phyloP scores from a whole-genome alignment of 2,113 vertebrate genomes.

The Grantiella picta region DNA sequence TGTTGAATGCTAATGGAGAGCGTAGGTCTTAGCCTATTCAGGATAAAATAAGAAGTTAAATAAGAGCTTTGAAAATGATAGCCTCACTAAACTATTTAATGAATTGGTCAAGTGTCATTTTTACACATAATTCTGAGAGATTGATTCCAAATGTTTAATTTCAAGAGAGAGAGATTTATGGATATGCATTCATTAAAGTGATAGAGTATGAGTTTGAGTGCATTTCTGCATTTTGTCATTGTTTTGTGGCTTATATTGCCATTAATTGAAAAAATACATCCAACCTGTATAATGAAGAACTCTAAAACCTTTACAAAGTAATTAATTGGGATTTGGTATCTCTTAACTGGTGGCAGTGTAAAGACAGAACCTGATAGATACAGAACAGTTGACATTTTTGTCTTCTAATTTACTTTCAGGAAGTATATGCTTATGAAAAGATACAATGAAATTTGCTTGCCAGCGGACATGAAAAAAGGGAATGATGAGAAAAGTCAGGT shows the following conservation, averaged over 20 bases:
- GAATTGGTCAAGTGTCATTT: slow-evolving; percentile 26
- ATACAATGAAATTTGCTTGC: not conserved
- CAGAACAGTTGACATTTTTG: not conserved
- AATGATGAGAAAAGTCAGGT: not conserved
- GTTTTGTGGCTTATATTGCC: not conserved
- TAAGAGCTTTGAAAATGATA: slow-evolving; percentile 14
- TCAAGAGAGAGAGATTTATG: not conserved
- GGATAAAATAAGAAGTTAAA: slow-evolving; percentile 35
- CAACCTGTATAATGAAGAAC: not conserved
- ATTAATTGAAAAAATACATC: not conserved
- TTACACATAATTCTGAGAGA: not conserved
- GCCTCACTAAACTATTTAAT: slow-evolving; percentile 4
- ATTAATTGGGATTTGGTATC: not conserved
- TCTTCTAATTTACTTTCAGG: not conserved
- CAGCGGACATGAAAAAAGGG: not conserved
- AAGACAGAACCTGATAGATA: not conserved
- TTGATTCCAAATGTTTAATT: slow-evolving; percentile 1
- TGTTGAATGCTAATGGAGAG: slow-evolving; percentile 26
- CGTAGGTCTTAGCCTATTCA: not conserved
- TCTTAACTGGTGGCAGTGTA: not conserved
- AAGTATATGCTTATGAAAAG: not conserved
- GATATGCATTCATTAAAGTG: not conserved
- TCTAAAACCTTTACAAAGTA: not conserved
- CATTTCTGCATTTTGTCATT: not conserved
- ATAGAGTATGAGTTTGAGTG: not conserved